These are phyloP conservation scores for Riptortus pedestris DNA, from an alignment of 1,140 invertebrate species.

Conservation along the genomic window DNA sequence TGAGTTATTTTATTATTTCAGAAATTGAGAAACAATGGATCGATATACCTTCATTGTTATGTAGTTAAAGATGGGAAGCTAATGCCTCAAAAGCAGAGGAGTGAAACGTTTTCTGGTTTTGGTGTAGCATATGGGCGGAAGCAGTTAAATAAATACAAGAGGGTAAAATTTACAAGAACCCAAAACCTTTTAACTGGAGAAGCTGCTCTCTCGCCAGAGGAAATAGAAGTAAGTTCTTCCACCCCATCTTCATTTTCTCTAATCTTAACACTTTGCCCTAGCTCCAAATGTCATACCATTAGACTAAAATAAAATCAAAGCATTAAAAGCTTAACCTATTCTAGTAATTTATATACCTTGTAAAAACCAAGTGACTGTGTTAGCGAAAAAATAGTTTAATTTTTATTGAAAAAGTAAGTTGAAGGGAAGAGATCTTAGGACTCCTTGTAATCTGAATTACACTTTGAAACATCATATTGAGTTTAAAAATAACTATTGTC, in stretches of 20 bases:
- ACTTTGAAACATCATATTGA: too few species aligned
- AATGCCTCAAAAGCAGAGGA: conserved; percentile 57
- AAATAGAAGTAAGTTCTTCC: conserved; percentile 42
- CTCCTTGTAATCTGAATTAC: too few species aligned
- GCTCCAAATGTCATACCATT: too few species aligned
- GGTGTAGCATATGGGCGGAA: conserved; percentile 64
- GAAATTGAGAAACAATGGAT: conserved; percentile 82
- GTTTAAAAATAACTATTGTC: too few species aligned
- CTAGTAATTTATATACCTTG: too few species aligned
- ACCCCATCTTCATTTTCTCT: conserved; percentile 11
- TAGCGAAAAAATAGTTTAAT: too few species aligned
- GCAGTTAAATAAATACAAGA: conserved; percentile 87
- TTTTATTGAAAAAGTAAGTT: too few species aligned
- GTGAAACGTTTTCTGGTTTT: conserved; percentile 50
- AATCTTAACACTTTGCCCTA: too few species aligned
- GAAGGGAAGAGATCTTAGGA: too few species aligned
- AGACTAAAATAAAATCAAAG: too few species aligned
- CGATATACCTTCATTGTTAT: conserved; percentile 85
- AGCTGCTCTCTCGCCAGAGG: conserved; percentile 63
- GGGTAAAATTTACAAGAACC: conserved; percentile 74
- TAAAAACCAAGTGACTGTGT: too few species aligned
- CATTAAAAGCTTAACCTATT: too few species aligned
- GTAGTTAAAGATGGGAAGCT: conserved; percentile 67
- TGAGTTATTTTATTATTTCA: conserved; percentile 34
- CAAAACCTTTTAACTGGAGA: conserved; percentile 92